Evolutionary conservation across 2,113 vertebrate species (phyloP).

Genomic region (Dasyurus viverrinus): DNA sequence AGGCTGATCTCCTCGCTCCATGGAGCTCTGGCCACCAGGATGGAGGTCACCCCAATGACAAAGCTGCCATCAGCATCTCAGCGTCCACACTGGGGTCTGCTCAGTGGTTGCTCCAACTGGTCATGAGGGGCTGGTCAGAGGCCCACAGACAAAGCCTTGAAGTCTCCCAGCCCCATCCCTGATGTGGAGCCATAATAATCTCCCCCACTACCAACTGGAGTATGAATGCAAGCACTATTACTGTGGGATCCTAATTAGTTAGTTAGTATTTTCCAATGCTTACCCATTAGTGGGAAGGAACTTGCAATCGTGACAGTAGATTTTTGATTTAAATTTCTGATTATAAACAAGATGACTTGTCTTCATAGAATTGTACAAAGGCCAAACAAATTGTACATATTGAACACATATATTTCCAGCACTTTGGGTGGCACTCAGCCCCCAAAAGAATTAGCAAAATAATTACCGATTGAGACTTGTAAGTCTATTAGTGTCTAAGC

Average conservation of each 20-base stretch:
- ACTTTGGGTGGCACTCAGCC: not conserved
- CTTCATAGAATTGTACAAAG: constrained; percentile 34
- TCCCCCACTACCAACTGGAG: constrained; percentile 53
- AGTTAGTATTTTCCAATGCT: constrained; percentile 65
- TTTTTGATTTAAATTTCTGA: constrained; percentile 57
- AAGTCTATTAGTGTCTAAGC: not conserved
- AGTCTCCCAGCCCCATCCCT: not conserved
- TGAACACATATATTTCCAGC: not conserved
- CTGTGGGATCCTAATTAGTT: constrained; percentile 51
- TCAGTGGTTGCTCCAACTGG: not conserved
- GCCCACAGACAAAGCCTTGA: not conserved
- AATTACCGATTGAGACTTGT: not conserved
- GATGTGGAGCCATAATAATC: constrained; percentile 43
- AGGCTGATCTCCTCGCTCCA: not conserved
- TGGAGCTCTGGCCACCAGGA: not conserved
- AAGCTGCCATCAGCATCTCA: not conserved
- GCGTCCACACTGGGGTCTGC: not conserved
- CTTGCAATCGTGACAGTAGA: constrained; percentile 18
- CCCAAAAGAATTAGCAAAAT: not conserved
- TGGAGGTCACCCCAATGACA: no score
- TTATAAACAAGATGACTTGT: constrained; percentile 46
- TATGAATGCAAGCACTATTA: constrained; percentile 49
- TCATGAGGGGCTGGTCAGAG: no score
- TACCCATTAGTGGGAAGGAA: constrained; percentile 35
- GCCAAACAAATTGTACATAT: not conserved